Conservation (phyloP, 2,797 vertebrate genomes). For the Meriones psammophilus region DNA sequence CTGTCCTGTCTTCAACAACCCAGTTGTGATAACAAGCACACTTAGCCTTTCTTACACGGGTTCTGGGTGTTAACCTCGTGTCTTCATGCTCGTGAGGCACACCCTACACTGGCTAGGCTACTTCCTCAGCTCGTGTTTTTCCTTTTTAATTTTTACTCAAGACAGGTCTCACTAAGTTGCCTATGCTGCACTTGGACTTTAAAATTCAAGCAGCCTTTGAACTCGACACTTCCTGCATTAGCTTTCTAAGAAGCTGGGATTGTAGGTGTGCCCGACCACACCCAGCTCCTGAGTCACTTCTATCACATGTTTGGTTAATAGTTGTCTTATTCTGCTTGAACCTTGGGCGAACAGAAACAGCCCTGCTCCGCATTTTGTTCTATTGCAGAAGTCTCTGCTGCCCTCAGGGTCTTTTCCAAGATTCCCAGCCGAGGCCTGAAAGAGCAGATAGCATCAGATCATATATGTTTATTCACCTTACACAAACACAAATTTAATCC, state of each 20-base stretch:
- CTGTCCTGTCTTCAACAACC: background rate
- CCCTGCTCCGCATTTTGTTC: background rate
- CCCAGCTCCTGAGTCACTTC: background rate
- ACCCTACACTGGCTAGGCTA: background rate
- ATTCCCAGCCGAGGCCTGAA: background rate
- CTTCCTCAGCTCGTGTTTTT: background rate
- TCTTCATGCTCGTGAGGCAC: background rate
- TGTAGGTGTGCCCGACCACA: background rate
- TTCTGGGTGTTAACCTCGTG: background rate
- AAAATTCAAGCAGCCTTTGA: background rate
- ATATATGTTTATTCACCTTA: background rate
- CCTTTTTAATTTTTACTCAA: background rate
- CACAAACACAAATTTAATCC: background rate
- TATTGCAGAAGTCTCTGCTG: background rate
- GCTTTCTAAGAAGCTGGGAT: background rate
- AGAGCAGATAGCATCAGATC: background rate
- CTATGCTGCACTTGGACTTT: background rate
- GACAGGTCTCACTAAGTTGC: background rate
- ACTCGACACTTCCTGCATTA: background rate
- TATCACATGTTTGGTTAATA: background rate
- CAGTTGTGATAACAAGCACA: background rate
- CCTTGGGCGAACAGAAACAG: background rate
- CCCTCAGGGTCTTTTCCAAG: background rate
- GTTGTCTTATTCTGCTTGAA: slow-evolving; percentile 32
- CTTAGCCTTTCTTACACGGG: background rate